Evolutionary conservation across 1,140 invertebrate species (phyloP).

Genomic region (Periplaneta americana): DNA sequence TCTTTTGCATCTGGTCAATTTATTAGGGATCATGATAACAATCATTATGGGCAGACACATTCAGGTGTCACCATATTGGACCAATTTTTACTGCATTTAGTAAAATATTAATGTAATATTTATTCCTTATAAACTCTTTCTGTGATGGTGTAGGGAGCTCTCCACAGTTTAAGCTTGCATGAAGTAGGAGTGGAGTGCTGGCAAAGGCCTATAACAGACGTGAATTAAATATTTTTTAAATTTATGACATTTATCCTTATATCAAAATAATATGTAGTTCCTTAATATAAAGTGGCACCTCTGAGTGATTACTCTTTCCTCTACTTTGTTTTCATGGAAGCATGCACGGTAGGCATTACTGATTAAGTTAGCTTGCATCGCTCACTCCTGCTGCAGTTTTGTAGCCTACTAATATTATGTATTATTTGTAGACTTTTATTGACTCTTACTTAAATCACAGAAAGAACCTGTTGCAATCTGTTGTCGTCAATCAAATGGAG

Average conservation of each 20-base stretch:
- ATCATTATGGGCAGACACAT: too few species aligned
- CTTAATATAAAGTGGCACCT: too few species aligned
- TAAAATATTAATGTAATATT: too few species aligned
- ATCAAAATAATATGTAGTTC: too few species aligned
- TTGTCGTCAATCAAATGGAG: neutral
- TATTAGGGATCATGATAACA: neutral
- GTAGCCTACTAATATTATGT: conserved; percentile 13
- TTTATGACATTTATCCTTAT: too few species aligned
- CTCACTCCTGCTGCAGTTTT: conserved; percentile 17
- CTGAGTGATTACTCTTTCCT: too few species aligned
- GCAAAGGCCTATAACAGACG: too few species aligned
- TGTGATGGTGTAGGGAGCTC: neutral
- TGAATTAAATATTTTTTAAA: too few species aligned
- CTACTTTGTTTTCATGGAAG: conserved; percentile 1
- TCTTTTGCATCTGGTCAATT: neutral
- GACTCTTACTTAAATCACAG: conserved; percentile 18
- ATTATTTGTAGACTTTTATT: conserved; percentile 18
- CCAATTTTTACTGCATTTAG: neutral
- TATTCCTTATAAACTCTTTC: neutral
- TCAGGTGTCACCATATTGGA: too few species aligned
- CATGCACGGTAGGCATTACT: conserved; percentile 9
- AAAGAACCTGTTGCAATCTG: conserved; percentile 10
- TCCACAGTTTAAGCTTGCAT: neutral
- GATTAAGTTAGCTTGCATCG: conserved; percentile 12
- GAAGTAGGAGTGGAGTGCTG: neutral